Base-by-base conservation (phyloP, 2,888 invertebrate species). In the Caenorhabditis angaria region DNA sequence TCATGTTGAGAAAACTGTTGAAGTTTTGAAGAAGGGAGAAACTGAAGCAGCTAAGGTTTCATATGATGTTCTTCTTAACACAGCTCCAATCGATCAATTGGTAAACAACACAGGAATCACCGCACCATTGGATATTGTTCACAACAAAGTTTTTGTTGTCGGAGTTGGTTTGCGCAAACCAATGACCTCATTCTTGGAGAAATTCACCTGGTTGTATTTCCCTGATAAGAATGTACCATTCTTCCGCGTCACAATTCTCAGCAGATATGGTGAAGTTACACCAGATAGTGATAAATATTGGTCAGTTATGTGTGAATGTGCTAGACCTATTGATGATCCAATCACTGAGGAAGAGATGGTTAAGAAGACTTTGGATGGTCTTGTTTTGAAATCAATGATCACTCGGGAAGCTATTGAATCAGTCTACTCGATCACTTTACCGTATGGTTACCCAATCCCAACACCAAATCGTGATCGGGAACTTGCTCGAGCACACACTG, bases 281-380 rank as follows among this genome's bases (percentile, higher is more conserved):
- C 86, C 86, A 8, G 84, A 86, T 69, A 69, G 67, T 47, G 78
- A 72, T 54, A 84, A 86, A 67, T 86, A 85, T 64, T 86, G 86
- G 86, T 86, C 86, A n/a, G 81, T 86, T 20, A 86, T 86, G 86
- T 85, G 85, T 65, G 86, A 86, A 65, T 86, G 85, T 53, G 85
- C 86, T 8, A 58, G 83, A n/a, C 77, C 80, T 12, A 77, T 80
- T 25, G 82, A 82, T 66, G 86, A 86, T 65, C 76, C 80, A 67
- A 77, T 68, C 24, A 78, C 78, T 6, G 81, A 82, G 51, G 84
- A 83, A 51, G 83, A 86, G 65, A 82, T 86, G 60, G 79, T 78
- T 1, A 61, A 83, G 48, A 69, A 75, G 70, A 82, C 86, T 12
- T 65, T 86, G 18, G 82, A 86, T 41, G 86, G 86, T 18, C 82